A percentile compares a stretch with the other conserved stretches of the same genome.
phyloP scores from a whole-genome alignment of 2,113 vertebrate genomes.

The Lophius piscatorius region DNA sequence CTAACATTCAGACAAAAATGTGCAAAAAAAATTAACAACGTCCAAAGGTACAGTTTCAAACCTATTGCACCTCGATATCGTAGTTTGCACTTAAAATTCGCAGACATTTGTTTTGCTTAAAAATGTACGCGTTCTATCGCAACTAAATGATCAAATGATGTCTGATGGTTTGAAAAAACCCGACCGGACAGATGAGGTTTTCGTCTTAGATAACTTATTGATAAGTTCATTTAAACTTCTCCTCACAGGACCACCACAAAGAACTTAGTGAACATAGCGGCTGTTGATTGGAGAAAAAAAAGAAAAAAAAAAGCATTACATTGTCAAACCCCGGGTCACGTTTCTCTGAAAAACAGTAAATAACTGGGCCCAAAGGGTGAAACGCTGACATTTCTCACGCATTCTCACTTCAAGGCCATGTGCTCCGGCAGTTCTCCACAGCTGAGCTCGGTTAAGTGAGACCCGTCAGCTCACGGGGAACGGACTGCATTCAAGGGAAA shows the following conservation, averaged over 20 bases:
- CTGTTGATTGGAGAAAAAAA: constrained; percentile 11
- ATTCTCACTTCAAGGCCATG: constrained; percentile 44
- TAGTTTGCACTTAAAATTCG: no score
- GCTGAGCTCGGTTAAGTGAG: constrained; percentile 46
- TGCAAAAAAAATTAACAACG: no score
- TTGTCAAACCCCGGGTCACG: constrained; percentile 21
- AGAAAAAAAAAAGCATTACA: constrained; percentile 9
- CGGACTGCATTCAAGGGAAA: constrained; percentile 23
- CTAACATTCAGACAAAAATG: no score
- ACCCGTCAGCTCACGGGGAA: constrained; percentile 35
- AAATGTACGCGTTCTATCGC: constrained; percentile 7
- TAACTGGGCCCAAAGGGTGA: constrained; percentile 45
- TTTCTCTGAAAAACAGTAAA: constrained; percentile 52
- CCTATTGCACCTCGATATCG: no score
- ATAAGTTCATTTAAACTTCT: constrained; percentile 40
- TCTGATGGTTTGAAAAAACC: constrained; percentile 11
- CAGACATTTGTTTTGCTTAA: constrained; percentile 8
- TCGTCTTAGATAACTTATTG: constrained; percentile 47
- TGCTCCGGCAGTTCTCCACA: constrained; percentile 59
- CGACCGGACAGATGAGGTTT: constrained; percentile 22
- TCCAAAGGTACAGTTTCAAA: no score
- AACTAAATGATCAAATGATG: constrained; percentile 25
- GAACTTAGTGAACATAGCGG: constrained; percentile 21
- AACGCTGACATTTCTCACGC: constrained; percentile 36
- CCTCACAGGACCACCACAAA: constrained; percentile 15